Evolutionary conservation across 2,797 vertebrate genomes (phyloP).

Genomic region (Gymnothorax javanicus): DNA sequence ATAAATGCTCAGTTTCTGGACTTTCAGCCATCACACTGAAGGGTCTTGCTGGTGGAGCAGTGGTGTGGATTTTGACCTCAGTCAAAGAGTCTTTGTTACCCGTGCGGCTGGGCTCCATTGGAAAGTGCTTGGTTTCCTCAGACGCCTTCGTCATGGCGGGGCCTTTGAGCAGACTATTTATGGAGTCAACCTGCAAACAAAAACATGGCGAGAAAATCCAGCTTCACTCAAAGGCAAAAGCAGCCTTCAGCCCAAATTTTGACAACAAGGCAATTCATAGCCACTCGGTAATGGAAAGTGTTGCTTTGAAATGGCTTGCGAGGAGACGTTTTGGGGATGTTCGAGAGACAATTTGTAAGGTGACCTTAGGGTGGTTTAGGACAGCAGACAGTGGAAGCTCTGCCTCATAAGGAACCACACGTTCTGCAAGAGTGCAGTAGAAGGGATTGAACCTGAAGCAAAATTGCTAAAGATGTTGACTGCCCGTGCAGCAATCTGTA

Average conservation of each 20-base stretch:
- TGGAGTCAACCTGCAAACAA: conserved; percentile 88
- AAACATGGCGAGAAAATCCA: conserved; percentile 34
- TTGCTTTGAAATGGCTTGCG: not conserved
- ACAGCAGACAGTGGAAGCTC: not conserved
- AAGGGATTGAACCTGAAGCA: conserved; percentile 46
- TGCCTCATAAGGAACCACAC: not conserved
- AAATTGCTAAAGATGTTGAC: conserved; percentile 59
- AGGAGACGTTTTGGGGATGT: not conserved
- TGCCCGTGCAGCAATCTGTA: conserved; percentile 49
- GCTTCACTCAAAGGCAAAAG: not conserved
- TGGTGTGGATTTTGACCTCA: not conserved
- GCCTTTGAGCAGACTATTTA: conserved; percentile 93
- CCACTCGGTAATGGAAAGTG: not conserved
- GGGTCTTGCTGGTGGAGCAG: not conserved
- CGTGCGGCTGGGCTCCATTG: conserved; percentile 90
- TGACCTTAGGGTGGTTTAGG: conserved; percentile 31
- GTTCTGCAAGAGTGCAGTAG: not conserved
- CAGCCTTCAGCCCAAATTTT: not conserved
- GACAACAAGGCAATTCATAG: not conserved
- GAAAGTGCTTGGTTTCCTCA: conserved; percentile 95
- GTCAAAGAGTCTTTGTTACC: conserved; percentile 67
- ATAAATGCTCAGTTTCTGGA: not conserved
- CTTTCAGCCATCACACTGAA: not conserved
- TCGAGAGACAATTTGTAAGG: conserved; percentile 40
- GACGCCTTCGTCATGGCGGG: conserved; percentile 89